Conservation (phyloP, 2,888 invertebrate species). For the Coremacera marginata region DNA sequence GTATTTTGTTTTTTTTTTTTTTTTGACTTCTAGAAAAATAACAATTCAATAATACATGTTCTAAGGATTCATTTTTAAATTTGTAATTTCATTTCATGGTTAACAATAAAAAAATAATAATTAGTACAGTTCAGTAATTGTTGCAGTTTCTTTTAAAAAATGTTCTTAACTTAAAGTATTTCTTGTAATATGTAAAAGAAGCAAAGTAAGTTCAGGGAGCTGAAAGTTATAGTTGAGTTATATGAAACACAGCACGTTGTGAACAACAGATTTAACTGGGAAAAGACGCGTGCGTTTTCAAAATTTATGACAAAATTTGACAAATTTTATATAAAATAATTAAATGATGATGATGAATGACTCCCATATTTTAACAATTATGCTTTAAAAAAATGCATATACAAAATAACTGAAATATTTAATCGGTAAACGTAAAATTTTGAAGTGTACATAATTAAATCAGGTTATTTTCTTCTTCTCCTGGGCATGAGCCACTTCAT, state of each 20-base stretch:
- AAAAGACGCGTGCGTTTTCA: conserved; percentile 1
- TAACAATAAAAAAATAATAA: conserved; percentile 30
- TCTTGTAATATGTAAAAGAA: conserved; percentile 11
- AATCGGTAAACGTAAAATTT: neutral
- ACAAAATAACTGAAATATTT: conserved; percentile 22
- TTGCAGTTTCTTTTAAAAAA: conserved; percentile 24
- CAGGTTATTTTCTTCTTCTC: conserved; percentile 25
- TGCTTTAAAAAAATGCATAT: neutral
- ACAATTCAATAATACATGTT: conserved; percentile 36
- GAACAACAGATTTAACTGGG: neutral
- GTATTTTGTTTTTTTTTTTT: no score
- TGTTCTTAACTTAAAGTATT: conserved; percentile 30
- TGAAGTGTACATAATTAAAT: neutral
- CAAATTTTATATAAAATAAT: conserved; percentile 6
- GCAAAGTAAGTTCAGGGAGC: conserved; percentile 3
- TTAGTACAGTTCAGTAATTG: conserved; percentile 26
- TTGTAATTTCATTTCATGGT: conserved; percentile 33
- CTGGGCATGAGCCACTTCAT: conserved; percentile 50
- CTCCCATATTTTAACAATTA: conserved; percentile 2
- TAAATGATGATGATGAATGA: neutral
- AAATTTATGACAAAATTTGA: conserved; percentile 8
- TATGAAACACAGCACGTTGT: conserved; percentile 19
- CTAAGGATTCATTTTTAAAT: conserved; percentile 29
- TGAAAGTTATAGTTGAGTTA: neutral
- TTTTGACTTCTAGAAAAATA: conserved; percentile 13